Evolutionary conservation across 2,888 invertebrate species (phyloP), one percentile per base, ranked within the genome.

Genomic region (Drosophila quinaria): DNA sequence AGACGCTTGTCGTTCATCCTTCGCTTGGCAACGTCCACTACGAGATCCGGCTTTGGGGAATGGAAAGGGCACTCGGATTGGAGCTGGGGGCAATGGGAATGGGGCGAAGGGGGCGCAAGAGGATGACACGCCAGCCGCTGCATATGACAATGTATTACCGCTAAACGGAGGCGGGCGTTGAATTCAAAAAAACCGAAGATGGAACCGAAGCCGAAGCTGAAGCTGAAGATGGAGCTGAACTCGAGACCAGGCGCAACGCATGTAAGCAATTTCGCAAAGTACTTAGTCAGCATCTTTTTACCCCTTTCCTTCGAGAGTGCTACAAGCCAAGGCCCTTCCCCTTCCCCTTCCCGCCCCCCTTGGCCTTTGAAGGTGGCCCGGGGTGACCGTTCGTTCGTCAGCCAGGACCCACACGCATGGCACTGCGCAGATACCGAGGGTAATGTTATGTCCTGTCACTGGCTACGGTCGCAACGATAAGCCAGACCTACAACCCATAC

Each of bases 361-460:
- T 49, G 39, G 56, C 52, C 66, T 58, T 71, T 75, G 66, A 78
- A 70, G 70, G 78, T 74, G 71, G 75, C 46, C 59, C 79, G 71
- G 82, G 82, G 82, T 83, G 83, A 83, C 83, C 83, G 83, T 80
- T 76, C 83, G 83, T 80, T 76, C 80, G 67, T 76, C 80, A 73
- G 68, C 35, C 54, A 39, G 47, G 61, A 72, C 72, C 89, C 9
- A 35, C 35, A 89, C 85, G 87, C 89, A 89, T 85, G 88, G 82
- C 67, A 54, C 63, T 63, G 70, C 66, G 70, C 67, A 87, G 89
- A 85, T 89, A 85, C 78, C 81, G 70, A 77, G 90, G 90, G 90
- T 87, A 82, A 87, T 84, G 87, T 89, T 84, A 81, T 90, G 87
- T 87, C 90, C 90, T 87, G 87, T 90, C 89, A 90, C 87, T 84